Conservation (phyloP, 2,888 invertebrate species). For the Hylaea fasciaria region DNA sequence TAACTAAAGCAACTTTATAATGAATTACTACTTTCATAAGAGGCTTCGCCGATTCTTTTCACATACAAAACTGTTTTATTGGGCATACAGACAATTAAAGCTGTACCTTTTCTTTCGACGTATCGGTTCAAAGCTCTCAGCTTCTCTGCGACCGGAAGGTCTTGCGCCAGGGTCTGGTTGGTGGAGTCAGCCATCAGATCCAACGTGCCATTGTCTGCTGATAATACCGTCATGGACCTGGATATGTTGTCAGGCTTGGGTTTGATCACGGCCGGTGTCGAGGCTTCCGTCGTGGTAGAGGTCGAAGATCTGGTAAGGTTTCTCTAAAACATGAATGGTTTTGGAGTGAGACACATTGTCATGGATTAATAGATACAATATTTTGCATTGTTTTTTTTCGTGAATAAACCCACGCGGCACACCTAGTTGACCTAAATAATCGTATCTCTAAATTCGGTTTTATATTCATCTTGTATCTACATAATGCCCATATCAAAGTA, state of each 20-base stretch:
- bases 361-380: neutral
- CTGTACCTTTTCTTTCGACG: constrained; percentile 73
- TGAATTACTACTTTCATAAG: too few species aligned
- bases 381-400: too few species aligned
- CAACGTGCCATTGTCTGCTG: constrained; percentile 57
- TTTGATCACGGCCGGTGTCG: constrained; percentile 33
- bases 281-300: constrained; percentile 44
- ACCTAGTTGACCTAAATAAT: too few species aligned
- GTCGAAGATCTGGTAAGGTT: constrained; percentile 46
- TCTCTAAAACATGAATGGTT: constrained; percentile 51
- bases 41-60: too few species aligned
- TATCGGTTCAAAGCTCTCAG: constrained; percentile 73
- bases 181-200: constrained; percentile 69
- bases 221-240: constrained; percentile 38
- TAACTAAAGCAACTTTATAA: too few species aligned
- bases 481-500: neutral
- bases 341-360: neutral
- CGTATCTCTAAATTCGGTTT: too few species aligned
- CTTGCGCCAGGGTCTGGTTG: constrained; percentile 72
- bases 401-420: too few species aligned
- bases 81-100: neutral
- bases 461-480: too few species aligned
- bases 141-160: constrained; percentile 77
- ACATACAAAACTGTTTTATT: too few species aligned
- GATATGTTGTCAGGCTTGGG: constrained; percentile 37